Conservation (phyloP, 2,113 vertebrate genomes). For the Circaetus cinerascens region DNA sequence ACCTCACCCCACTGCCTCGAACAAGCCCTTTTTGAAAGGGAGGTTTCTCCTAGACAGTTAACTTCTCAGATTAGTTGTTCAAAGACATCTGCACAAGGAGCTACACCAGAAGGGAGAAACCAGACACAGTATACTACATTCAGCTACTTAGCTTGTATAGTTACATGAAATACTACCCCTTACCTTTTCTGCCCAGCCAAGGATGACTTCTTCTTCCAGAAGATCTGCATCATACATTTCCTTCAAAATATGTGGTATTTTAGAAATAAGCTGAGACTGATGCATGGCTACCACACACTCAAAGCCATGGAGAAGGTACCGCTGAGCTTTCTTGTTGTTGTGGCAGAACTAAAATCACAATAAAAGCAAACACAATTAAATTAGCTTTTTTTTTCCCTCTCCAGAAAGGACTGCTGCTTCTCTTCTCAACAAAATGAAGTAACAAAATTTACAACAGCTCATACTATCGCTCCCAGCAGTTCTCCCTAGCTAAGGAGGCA, state of each 20-base stretch:
- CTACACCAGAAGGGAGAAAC: background rate
- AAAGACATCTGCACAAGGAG: background rate
- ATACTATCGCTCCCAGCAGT: background rate
- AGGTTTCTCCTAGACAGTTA: background rate
- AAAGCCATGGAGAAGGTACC: conserved; percentile 93
- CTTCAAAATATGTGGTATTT: conserved; percentile 93
- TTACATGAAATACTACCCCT: background rate
- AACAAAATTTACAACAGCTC: background rate
- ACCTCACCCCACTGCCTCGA: background rate
- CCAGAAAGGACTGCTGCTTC: background rate
- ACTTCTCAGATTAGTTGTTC: background rate
- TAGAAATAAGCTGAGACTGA: conserved; percentile 88
- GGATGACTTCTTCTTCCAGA: conserved; percentile 94
- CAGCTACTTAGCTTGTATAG: background rate
- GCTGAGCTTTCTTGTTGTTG: conserved; percentile 97
- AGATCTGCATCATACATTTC: conserved; percentile 95
- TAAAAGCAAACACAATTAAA: background rate
- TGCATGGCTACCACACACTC: conserved; percentile 96
- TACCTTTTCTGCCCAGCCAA: conserved; percentile 97
- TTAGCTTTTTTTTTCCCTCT: background rate
- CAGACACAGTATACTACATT: fast-evolving
- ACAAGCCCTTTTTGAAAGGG: background rate
- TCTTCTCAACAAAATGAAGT: background rate
- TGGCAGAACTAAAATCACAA: conserved; percentile 86
- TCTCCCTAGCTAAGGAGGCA: background rate